phyloP scores from a whole-genome alignment of 2,888 invertebrate genomes.

The Tetropium fuscum region DNA sequence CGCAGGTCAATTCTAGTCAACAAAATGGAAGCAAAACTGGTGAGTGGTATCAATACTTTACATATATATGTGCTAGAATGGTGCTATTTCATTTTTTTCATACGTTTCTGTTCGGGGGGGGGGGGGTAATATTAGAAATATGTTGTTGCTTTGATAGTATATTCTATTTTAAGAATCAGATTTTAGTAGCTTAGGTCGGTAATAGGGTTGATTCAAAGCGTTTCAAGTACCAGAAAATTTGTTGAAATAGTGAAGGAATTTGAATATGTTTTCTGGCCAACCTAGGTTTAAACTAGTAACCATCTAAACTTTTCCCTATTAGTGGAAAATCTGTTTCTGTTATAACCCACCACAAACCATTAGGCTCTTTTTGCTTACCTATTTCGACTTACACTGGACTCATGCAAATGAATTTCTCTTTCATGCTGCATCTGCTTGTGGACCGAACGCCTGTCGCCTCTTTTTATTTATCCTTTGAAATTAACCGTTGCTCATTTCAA shows the following conservation, averaged over 20 bases:
- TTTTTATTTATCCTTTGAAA: constrained; percentile 3
- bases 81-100: background rate
- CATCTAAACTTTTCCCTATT: too few relatives aligned
- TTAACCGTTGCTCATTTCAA: constrained; percentile 12
- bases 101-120: background rate
- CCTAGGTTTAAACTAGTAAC: too few relatives aligned
- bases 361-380: constrained; percentile 28
- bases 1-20: constrained; percentile 61
- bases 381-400: constrained; percentile 14
- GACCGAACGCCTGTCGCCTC: constrained; percentile 12
- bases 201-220: too few relatives aligned
- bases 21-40: constrained; percentile 65
- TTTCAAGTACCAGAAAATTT: too few relatives aligned
- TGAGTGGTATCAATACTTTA: constrained; percentile 55
- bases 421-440: constrained; percentile 51
- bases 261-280: too few relatives aligned
- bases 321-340: too few relatives aligned
- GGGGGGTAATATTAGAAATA: background rate
- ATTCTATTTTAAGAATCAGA: background rate
- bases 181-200: background rate
- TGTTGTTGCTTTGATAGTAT: background rate
- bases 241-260: too few relatives aligned
- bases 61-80: constrained; percentile 7
- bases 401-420: constrained; percentile 40
- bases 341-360: constrained; percentile 33